Conservation (phyloP, 2,113 vertebrate genomes). For the Malurus cyaneus region DNA sequence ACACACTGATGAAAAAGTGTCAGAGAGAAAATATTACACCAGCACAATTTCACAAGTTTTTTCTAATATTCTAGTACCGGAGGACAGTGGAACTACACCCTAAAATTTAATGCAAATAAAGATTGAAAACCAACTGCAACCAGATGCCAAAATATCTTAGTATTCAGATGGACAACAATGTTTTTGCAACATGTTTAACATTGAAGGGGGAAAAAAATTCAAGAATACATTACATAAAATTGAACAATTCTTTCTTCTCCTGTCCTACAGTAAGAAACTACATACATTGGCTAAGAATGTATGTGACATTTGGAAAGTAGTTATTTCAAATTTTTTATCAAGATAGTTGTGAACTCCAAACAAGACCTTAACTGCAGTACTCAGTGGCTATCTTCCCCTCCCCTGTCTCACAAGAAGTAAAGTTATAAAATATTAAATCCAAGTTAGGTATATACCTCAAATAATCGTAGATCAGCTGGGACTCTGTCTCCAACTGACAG, state of each 20-base stretch:
- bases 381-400: neutral
- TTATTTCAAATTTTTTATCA: neutral
- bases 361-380: neutral
- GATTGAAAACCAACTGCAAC: neutral
- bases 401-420: neutral
- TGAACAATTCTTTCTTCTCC: neutral
- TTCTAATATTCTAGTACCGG: neutral
- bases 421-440: neutral
- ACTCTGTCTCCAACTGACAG: slow-evolving; percentile 94
- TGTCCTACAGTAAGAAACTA: neutral
- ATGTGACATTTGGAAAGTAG: neutral
- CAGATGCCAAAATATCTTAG: neutral
- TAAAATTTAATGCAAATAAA: neutral
- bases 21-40: neutral
- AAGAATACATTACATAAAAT: neutral
- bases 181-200: neutral
- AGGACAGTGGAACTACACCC: neutral
- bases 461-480: slow-evolving; percentile 92
- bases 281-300: neutral
- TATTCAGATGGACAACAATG: neutral
- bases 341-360: neutral
- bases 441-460: slow-evolving; percentile 79
- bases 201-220: rapidly evolving
- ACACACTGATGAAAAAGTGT: neutral
- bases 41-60: neutral